phyloP scores from a whole-genome alignment of 2,797 vertebrate species.

The Craterocephalus amniculus region DNA sequence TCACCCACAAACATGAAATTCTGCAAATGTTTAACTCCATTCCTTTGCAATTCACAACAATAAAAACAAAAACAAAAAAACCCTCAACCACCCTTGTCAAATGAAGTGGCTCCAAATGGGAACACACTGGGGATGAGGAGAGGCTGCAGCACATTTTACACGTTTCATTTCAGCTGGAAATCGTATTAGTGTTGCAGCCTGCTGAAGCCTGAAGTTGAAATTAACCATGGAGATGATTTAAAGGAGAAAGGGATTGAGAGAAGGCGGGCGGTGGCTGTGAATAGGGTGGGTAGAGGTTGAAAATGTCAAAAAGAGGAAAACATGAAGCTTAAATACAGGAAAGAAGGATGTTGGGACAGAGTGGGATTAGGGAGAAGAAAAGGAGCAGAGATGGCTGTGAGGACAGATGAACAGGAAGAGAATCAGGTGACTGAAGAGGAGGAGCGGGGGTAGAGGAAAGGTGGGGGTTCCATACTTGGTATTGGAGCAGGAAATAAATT shows the following conservation, averaged over 20 bases:
- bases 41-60: conserved; percentile 35
- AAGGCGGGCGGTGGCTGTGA: conserved; percentile 10
- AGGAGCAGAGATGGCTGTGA: conserved; percentile 21
- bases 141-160: conserved; percentile 67
- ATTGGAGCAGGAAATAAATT: conserved; percentile 58
- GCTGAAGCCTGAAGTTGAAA: conserved; percentile 64
- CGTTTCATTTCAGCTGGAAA: conserved; percentile 76
- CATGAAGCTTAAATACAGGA: conserved; percentile 2
- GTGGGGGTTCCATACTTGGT: conserved; percentile 38
- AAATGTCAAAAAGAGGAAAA: conserved; percentile 5
- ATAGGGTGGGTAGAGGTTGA: conserved; percentile 19
- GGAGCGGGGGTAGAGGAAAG: neutral
- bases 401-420: conserved; percentile 26
- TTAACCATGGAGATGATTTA: conserved; percentile 67
- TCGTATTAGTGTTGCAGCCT: conserved; percentile 65
- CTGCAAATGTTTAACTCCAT: conserved; percentile 48
- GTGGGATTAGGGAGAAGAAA: conserved; percentile 26
- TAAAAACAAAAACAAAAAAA: conserved; percentile 5
- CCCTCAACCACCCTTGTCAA: conserved; percentile 28
- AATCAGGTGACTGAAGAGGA: conserved; percentile 9
- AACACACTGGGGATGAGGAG: conserved; percentile 51
- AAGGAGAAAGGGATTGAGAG: conserved; percentile 54
- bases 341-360: neutral
- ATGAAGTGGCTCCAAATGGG: conserved; percentile 56
- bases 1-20: conserved; percentile 32